A percentile compares a stretch with the other conserved stretches of the same genome.
Evolutionary conservation across 2,113 vertebrate species (phyloP).

Genomic region (Pungitius pungitius): DNA sequence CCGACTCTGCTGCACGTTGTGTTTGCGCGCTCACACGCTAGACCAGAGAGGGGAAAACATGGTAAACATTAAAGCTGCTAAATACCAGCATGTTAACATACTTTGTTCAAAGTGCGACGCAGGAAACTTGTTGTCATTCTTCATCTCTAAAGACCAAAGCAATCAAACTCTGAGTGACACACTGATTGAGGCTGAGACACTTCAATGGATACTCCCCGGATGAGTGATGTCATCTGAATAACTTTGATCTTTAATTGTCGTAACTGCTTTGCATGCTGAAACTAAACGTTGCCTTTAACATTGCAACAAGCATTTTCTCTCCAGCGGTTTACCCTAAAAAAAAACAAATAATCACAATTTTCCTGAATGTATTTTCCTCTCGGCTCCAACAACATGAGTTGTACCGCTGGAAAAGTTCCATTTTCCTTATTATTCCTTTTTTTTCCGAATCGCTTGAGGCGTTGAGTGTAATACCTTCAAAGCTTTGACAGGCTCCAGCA

Average conservation of each 20-base stretch:
- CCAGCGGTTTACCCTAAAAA: not conserved
- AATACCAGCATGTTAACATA: not conserved
- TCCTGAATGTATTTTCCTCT: conserved; percentile 15
- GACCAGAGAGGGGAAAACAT: not conserved
- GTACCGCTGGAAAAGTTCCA: conserved; percentile 43
- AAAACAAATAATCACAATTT: not conserved
- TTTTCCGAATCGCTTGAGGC: conserved; percentile 5
- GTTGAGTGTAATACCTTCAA: conserved; percentile 22
- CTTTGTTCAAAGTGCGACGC: not conserved
- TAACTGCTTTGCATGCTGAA: conserved; percentile 13
- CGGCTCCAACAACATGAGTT: too few species aligned
- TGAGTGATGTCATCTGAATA: conserved; percentile 40
- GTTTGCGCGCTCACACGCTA: not conserved
- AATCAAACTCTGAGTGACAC: conserved; percentile 53
- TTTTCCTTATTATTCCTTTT: conserved; percentile 29
- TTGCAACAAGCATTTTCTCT: not conserved
- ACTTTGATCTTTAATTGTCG: conserved; percentile 40
- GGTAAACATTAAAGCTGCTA: not conserved
- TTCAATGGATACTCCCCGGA: conserved; percentile 60
- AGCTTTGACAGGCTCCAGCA: conserved; percentile 15
- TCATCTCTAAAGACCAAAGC: conserved; percentile 44
- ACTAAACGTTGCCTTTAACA: not conserved
- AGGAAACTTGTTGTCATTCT: not conserved
- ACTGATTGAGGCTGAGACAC: conserved; percentile 39
- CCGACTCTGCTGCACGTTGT: not conserved